Base-by-base conservation (phyloP, 2,888 invertebrate genomes). In the Eugnorisma glareosa region DNA sequence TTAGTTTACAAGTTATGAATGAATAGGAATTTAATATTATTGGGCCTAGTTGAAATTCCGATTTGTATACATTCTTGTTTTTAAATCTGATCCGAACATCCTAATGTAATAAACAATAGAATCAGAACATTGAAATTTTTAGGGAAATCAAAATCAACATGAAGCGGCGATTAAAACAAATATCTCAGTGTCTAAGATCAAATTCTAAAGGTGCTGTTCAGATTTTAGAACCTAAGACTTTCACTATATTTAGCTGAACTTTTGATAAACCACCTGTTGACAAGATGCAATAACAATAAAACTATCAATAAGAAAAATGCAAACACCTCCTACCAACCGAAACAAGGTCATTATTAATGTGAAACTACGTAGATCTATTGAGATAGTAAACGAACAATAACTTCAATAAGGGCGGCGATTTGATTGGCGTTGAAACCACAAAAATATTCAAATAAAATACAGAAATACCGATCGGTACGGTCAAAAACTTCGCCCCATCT, bases 311-410 rank as follows among this genome's bases (percentile, higher is more conserved):
- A 37, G 31, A 24, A 28, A 37, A 76, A 66, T 76, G 73, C 81
- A 69, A 63, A 82, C 68, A 63, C 78, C 15, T 7, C 77, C 75
- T 76, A n/a, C n/a, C n/a, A 73, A 84, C 63, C 18, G 11, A 75
- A 82, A 83, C 85, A 83, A 86, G 86, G 88, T 85, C 79, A 85
- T 59, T 73, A 79, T 79, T 67, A 83, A 35, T 70, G 71, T 61
- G n/a, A n/a, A n/a, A 77, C 40, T 71, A 85, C 80, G n/a, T 35
- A 68, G 73, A 80, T 75, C 82, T 72, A 59, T 66, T 67, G 31
- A 73, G 67, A 81, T 80, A 77, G 73, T 75, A 78, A 66, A 59
- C 67, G 75, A 78, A 81, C 77, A 83, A 86, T 81, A 84, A 79
- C 51, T 79, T 43, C 48, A 61, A 76, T 82, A 76, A 82, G 70